These are phyloP conservation scores for Zhuqinia jingwanae DNA, from an alignment of 2,888 invertebrate genomes.

Conservation along the genomic window DNA sequence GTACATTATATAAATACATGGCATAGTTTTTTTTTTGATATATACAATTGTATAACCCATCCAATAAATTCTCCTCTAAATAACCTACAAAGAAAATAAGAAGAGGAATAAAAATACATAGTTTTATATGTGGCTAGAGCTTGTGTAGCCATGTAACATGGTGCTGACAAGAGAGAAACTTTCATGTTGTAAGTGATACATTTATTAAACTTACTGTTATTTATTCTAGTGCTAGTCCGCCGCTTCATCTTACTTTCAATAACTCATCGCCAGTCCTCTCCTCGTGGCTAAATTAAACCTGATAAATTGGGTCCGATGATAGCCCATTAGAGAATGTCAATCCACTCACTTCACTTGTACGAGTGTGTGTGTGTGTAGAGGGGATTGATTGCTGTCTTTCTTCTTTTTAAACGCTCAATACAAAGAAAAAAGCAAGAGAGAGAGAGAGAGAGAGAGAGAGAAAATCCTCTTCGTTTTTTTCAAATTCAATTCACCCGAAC, in stretches of 20 bases:
- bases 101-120: too few species aligned
- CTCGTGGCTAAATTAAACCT: constrained; percentile 13
- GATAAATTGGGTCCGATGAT: constrained; percentile 59
- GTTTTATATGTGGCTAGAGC: too few species aligned
- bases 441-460: not conserved
- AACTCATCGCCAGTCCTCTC: not conserved
- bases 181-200: not conserved
- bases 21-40: too few species aligned
- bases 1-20: too few species aligned
- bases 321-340: constrained; percentile 66
- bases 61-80: too few species aligned
- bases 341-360: constrained; percentile 25
- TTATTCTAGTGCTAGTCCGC: not conserved
- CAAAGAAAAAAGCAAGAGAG: too few species aligned
- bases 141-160: too few species aligned
- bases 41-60: too few species aligned
- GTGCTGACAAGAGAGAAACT: not conserved
- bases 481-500: constrained; percentile 19
- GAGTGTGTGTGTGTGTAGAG: not conserved
- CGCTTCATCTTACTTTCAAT: not conserved
- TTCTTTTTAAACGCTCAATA: constrained; percentile 11
- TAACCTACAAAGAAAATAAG: too few species aligned
- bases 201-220: not conserved
- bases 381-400: constrained; percentile 56
- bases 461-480: not conserved